Base-by-base conservation (phyloP, 2,797 vertebrate genomes). In the Oreortyx pictus region DNA sequence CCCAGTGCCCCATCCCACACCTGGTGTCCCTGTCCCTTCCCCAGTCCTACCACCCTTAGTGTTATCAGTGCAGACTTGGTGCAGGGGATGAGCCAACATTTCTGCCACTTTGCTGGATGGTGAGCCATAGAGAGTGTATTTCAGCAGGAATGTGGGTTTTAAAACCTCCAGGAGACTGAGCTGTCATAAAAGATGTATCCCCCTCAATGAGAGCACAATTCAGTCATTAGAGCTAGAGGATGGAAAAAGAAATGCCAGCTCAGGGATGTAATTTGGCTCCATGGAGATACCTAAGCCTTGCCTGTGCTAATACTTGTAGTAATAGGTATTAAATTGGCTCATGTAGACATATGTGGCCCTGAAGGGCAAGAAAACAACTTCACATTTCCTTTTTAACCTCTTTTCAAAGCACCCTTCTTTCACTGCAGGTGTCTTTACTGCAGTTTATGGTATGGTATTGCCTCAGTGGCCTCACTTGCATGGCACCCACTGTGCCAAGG, bases 301-400 rank as follows among this genome's bases (percentile, higher is more conserved):
- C 25, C 82, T 74, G 75, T 2, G 14, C n/a, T 85, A 85, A 80
- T 86, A 46, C 78, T 77, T 91, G 75, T 60, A 83, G 81, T 84
- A 90, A 90, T 80, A 86, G 86, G 81, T 89, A 56, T 92, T 86
- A 61, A 88, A 93, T 37, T 94, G 86, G 61, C 68, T 95, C 68
- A 5, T 88, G 88, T 59, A 90, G 86, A 82, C 67, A 84, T 2
- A 82, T 67, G 83, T 2, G 33, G 86, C 78, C 89, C 92, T 79
- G 57, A 88, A 95, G 83, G 86, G 92, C 86, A 84, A 79, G 75
- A 59, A 88, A 86, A 74, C 60, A 94, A 49, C 84, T 85, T 80
- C 79, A 31, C 37, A n/a, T 93, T 72, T 93, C 56, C 60, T 74
- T 77, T 94, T 52, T 57, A 89, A 74, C 8, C 54, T 82, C 39